phyloP scores from a whole-genome alignment of 2,113 vertebrate genomes.

The Labrus mixtus region DNA sequence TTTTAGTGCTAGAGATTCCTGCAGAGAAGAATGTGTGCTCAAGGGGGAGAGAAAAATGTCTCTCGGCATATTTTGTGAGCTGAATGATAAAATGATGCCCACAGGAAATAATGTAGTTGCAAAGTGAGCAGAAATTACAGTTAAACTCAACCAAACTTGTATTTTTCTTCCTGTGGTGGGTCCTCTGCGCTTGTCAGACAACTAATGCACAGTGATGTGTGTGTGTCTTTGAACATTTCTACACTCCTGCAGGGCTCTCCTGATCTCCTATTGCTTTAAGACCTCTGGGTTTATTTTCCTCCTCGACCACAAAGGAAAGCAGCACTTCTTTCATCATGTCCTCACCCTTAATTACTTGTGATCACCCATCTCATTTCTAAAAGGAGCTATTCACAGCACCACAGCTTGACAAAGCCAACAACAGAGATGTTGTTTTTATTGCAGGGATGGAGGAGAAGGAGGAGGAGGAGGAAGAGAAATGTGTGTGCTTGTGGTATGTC shows the following conservation, averaged over 20 bases:
- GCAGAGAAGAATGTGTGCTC: slow-evolving; percentile 22
- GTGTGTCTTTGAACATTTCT: slow-evolving; percentile 51
- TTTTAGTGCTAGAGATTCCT: slow-evolving; percentile 26
- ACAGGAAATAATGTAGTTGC: slow-evolving; percentile 40
- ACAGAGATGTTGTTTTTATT: slow-evolving; percentile 51
- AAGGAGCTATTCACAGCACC: slow-evolving; percentile 50
- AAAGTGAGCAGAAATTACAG: slow-evolving; percentile 45
- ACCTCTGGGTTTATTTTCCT: slow-evolving; percentile 9
- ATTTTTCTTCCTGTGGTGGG: slow-evolving; percentile 28
- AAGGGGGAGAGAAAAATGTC: slow-evolving; percentile 48
- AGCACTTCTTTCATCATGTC: slow-evolving; percentile 14
- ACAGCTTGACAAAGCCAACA: slow-evolving; percentile 55
- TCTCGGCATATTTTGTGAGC: slow-evolving; percentile 59
- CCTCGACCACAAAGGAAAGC: slow-evolving; percentile 10
- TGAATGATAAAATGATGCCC: slow-evolving; percentile 68
- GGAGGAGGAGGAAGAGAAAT: slow-evolving; percentile 30
- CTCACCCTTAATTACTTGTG: slow-evolving; percentile 66
- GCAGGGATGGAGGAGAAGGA: slow-evolving; percentile 31
- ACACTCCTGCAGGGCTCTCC: slow-evolving; percentile 18
- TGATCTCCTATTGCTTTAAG: background rate
- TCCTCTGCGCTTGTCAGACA: slow-evolving; percentile 19
- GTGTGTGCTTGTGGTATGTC: slow-evolving; percentile 59
- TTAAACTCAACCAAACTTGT: slow-evolving; percentile 30
- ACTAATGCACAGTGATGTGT: slow-evolving; percentile 37
- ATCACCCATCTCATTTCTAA: slow-evolving; percentile 51